Evolutionary conservation across 2,888 invertebrate species (phyloP), one percentile per base, ranked within the genome.

Genomic region (Conops quadrifasciatus): DNA sequence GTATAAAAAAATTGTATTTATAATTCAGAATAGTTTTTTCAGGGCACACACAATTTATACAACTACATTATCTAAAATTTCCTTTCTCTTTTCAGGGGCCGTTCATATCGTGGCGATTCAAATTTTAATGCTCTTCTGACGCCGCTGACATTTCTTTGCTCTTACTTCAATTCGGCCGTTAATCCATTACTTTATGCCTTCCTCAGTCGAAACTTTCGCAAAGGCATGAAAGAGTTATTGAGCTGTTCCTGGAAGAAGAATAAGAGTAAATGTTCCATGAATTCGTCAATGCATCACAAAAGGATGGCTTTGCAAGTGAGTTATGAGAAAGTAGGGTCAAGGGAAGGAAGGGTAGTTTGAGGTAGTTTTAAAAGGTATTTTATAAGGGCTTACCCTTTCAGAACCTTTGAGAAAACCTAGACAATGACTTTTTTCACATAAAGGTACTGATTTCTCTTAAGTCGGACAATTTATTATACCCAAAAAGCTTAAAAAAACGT

Each of bases 171-270:
- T 88, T 95, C 95, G 21, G 96, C 93, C 63, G 90, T 96, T 75
- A 96, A 97, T 87, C 96, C 96, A 0, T 87, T 96, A 67, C 88
- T 97, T 11, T 97, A 96, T 86, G 96, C 96, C 3, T 94, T 96
- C 83, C 88, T 96, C 67, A 90, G 90, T 4, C 90, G 92, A 74
- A 93, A 94, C 81, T 95, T 95, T 84, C 89, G 94, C 69, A 92
- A 92, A 80, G 94, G 94, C 24, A 94, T 96, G 91, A 88, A 90
- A 73, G 95, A 96, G 84, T 88, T 95, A 28, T 84, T 95, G 47
- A 88, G 90, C 73, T 94, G 93, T 81, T 87, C 87, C 21, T 83
- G 85, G 79, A 85, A 84, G 74, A 85, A 85, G 76, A 81, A 83
- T 75, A 86, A 86, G 75, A 81, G 82, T 69, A 86, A 86, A 76